phyloP scores from a whole-genome alignment of 2,797 vertebrate genomes.

The Leontopithecus rosalia region DNA sequence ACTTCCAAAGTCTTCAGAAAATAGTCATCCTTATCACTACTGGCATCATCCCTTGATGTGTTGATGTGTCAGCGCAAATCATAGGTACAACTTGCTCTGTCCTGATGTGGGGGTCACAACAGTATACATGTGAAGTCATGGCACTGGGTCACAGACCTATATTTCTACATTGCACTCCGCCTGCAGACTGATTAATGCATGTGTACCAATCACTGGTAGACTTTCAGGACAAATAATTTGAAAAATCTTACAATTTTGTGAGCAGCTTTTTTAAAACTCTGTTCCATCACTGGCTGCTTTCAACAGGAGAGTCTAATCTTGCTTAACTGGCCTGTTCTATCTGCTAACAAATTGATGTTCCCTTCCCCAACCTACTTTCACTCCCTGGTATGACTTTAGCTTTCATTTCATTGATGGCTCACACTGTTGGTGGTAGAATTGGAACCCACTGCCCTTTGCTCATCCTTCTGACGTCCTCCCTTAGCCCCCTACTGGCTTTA shows the following conservation, averaged over 20 bases:
- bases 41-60: background rate
- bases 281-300: background rate
- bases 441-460: background rate
- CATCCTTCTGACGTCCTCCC: background rate
- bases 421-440: background rate
- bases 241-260: background rate
- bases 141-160: background rate
- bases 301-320: background rate
- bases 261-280: background rate
- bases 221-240: background rate
- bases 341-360: background rate
- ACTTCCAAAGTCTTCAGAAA: background rate
- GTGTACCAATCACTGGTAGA: background rate
- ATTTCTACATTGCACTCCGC: background rate
- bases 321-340: background rate
- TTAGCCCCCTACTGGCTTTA: background rate
- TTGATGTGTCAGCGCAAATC: background rate
- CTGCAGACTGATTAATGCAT: background rate
- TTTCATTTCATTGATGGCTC: background rate
- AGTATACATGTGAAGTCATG: fast-evolving
- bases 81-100: background rate
- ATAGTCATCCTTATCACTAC: background rate
- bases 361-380: background rate
- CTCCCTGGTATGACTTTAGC: background rate
- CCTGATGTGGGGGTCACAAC: background rate